A percentile compares a stretch with the other conserved stretches of the same genome.
Conservation (phyloP, 2,888 invertebrate species). For the Bellardia bayeri region DNA sequence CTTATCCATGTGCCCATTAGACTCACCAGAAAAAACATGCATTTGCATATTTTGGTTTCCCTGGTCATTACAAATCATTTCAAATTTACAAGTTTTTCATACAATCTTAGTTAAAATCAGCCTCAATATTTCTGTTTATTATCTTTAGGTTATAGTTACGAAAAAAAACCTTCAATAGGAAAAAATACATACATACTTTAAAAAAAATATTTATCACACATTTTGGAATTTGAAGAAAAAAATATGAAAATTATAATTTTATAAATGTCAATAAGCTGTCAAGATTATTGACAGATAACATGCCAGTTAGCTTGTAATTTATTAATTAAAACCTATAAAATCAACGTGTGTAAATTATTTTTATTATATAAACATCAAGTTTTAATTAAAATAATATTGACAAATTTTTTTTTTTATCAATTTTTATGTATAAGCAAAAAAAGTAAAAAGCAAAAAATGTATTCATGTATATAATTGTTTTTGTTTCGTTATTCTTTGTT, state of each 20-base stretch:
- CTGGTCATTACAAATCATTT: too few relatives aligned
- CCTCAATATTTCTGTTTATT: too few relatives aligned
- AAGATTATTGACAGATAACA: conserved; percentile 71
- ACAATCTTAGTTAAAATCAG: background rate
- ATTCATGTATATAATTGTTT: conserved; percentile 6
- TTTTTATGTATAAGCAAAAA: background rate
- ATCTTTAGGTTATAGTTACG: too few relatives aligned
- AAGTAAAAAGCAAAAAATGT: too few relatives aligned
- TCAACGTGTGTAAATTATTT: conserved; percentile 18
- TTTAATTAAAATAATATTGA: conserved; percentile 63
- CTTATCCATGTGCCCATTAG: too few relatives aligned
- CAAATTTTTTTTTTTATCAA: conserved; percentile 2
- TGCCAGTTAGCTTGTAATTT: conserved; percentile 61
- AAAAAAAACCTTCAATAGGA: background rate
- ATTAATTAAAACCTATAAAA: conserved; percentile 60
- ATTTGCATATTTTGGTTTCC: too few relatives aligned
- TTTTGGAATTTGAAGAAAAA: background rate
- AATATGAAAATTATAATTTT: background rate
- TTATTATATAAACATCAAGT: conserved; percentile 34
- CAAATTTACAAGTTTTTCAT: too few relatives aligned
- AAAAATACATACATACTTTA: too few relatives aligned
- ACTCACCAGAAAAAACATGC: too few relatives aligned
- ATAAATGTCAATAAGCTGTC: conserved; percentile 68
- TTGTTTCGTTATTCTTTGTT: conserved; percentile 22
- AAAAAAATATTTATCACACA: background rate